Evolutionary conservation across 2,797 vertebrate genomes (phyloP).

Genomic region (Aphelocoma californica): DNA sequence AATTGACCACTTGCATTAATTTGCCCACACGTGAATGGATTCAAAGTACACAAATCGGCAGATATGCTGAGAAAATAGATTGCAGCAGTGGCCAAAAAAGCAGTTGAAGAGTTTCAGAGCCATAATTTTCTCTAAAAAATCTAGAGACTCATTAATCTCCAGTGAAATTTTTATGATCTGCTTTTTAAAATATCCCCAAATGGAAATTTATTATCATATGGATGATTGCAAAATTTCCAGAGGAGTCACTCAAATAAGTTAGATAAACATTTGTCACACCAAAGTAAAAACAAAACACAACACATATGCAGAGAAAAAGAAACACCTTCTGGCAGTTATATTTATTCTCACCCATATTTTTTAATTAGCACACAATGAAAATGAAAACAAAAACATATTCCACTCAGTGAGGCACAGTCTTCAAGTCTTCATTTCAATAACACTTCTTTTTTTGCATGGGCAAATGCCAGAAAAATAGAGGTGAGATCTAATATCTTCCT

Average conservation of each 20-base stretch:
- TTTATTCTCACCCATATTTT: neutral
- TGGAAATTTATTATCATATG: neutral
- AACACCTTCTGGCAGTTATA: neutral
- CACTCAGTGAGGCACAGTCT: neutral
- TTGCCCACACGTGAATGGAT: neutral
- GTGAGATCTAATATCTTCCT: neutral
- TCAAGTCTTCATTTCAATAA: neutral
- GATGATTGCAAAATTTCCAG: neutral
- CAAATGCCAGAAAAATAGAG: neutral
- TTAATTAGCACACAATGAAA: neutral
- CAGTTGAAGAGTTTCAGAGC: neutral
- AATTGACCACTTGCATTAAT: neutral
- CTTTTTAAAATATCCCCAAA: neutral
- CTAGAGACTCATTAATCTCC: neutral
- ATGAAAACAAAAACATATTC: neutral
- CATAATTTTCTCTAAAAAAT: neutral
- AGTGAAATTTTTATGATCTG: neutral
- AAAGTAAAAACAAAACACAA: neutral
- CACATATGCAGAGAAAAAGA: neutral
- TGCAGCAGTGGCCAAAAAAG: neutral
- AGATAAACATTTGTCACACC: neutral
- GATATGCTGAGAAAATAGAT: neutral
- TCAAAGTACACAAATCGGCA: neutral
- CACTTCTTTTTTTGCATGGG: neutral
- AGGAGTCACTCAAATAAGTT: neutral